Evolutionary conservation across 2,797 vertebrate genomes (phyloP), one percentile per base, ranked within the genome.

Genomic region (Phyllotis vaccarum): DNA sequence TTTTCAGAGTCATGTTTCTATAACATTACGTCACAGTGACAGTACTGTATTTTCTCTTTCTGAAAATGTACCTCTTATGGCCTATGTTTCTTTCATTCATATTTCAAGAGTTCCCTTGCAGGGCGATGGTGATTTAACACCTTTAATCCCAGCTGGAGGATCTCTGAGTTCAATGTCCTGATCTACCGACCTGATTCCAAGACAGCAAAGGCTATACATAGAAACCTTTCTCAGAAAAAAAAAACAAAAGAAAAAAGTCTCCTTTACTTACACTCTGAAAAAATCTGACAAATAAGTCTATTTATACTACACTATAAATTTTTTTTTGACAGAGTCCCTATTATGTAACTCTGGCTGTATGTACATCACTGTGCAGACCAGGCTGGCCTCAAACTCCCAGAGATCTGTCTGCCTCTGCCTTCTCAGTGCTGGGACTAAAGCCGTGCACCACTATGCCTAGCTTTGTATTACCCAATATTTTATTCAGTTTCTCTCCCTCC

Each of bases 1-100:
- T 68, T 80, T 96, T 91, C 3, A 89, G 89, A 64, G 72, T 91
- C 58, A 85, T 79, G 24, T 83, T 87, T 94, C 85, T 95, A 56
- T 58, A 54, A 46, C 72, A 58, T 91, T 87, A 46, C 27, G 56
- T 87, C 79, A 92, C 31, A 80, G 52, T 66, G 34, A 74, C 90
- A 89, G 83, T 81, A 49, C n/a, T 31, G 43, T 90, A 17, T n/a
- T 43, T 87, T 89, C 60, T 89, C 68, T 86, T 49, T 87, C 68
- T 40, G n/a, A 56, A 88, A 74, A 93, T 2, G 60, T 49, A 62
- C n/a, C 5, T 93, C n/a, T 78, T 89, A 22, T 52, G 40, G 24
- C 40, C 49, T 94, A 40, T 68, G 22, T n/a, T 78, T 21, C 49
- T 60, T 68, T 94, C 86, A 76, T 66, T 90, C 40, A 5, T 68